Base-by-base conservation (phyloP, 2,888 invertebrate genomes). In the Drosophila gaucha region DNA sequence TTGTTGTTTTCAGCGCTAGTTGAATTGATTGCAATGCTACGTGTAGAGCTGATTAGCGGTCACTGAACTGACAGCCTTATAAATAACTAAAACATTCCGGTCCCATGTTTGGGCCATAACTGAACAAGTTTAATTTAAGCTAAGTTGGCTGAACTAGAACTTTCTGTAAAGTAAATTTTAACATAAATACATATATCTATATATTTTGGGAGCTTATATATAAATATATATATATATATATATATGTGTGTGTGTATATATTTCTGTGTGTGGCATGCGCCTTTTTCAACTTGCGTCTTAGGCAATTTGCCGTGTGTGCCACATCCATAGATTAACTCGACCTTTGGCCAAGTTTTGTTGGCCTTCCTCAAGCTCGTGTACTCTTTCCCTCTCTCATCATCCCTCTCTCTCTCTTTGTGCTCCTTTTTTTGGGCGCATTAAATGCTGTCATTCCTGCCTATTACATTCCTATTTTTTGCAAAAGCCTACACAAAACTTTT, bases 271-370 rank as follows among this genome's bases (percentile, higher is more conserved):
- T n/a, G n/a, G n/a, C n/a, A n/a, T n/a, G n/a, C 31, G 31, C 49
- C 24, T 43, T 64, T 68, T 51, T 10, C 30, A 55, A 43, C 51
- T 67, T 67, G 52, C 51, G 67, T 55, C 43, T 30, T 63, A 55
- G 67, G 46, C 67, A 54, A 62, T 62, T 66, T 67, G 46, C 41
- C 47, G 36, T 56, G 68, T 52, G 36, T 30, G 24, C 24, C 63
- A 64, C 57, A 67, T 35, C 47, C 79, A 54, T 62, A 71, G 86
- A 85, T 85, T 78, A 80, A 82, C 63, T 79, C 79, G 68, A 82
- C 79, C 74, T 80, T 68, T 67, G 78, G 55, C 62, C 65, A 67
- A 65, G 60, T 77, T 55, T 63, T 47, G 54, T 36, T 31, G 46
- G 31, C 31, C 46, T 31, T 31, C 14, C 20, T 20, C 14, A 6